These are phyloP conservation scores for Coelopa pilipes DNA, from an alignment of 2,888 invertebrate species.

Conservation along the genomic window DNA sequence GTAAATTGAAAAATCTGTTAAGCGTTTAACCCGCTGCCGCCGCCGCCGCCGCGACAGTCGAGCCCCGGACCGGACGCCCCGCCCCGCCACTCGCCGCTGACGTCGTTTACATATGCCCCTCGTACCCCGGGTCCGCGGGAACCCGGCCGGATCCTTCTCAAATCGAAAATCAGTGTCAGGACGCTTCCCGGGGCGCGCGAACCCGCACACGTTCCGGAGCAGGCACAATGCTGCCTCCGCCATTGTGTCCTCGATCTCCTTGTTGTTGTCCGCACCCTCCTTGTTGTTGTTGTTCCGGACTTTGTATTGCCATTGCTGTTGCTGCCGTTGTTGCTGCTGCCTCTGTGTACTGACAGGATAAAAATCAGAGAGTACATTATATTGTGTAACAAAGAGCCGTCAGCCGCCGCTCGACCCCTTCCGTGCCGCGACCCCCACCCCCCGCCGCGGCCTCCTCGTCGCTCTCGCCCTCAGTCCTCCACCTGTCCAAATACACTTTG, in stretches of 20 bases:
- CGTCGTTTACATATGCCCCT: neutral
- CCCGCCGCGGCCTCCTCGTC: neutral
- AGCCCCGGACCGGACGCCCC: neutral
- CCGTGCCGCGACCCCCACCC: neutral
- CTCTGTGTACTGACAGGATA: conserved; percentile 27
- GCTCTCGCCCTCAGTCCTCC: conserved; percentile 9
- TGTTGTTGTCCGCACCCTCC: conserved; percentile 11
- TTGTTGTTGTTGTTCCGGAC: conserved; percentile 6
- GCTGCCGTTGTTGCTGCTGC: too few species aligned
- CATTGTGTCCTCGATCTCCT: neutral
- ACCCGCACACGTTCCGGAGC: conserved; percentile 1
- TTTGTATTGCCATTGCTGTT: neutral
- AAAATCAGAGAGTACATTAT: conserved; percentile 30
- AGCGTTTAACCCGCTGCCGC: conserved; percentile 24
- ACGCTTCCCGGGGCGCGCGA: neutral
- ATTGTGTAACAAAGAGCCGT: neutral
- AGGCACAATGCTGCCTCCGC: conserved; percentile 16
- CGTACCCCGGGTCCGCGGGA: neutral
- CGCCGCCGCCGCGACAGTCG: conserved; percentile 3
- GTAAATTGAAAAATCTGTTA: conserved; percentile 26
- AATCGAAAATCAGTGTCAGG: conserved; percentile 41
- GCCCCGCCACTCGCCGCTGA: neutral
- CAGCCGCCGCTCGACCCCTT: conserved; percentile 12
- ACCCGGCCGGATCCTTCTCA: conserved; percentile 19
- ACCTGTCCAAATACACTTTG: conserved; percentile 14